These are phyloP conservation scores for Aphaenogaster rudis DNA, from an alignment of 1,140 invertebrate genomes.

Conservation along the genomic window DNA sequence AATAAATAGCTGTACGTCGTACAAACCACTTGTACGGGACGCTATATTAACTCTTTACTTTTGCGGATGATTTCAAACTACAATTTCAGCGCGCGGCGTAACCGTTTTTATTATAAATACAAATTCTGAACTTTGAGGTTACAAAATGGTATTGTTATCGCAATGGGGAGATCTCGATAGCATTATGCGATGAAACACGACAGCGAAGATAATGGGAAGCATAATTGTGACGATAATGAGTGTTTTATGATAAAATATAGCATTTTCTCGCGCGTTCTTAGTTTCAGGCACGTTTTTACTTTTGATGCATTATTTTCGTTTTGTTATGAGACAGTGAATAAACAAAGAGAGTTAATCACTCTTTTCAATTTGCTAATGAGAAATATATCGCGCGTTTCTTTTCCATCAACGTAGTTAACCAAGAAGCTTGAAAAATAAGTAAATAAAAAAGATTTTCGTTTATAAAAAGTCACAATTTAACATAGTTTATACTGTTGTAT, in stretches of 20 bases:
- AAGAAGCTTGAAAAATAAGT: background rate
- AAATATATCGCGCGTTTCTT: background rate
- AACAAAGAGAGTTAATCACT: background rate
- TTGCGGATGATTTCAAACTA: slow-evolving; percentile 34
- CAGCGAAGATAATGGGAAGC: slow-evolving; percentile 29
- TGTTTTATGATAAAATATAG: slow-evolving; percentile 7
- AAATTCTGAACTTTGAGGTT: slow-evolving; percentile 37
- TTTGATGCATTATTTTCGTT: slow-evolving; percentile 9
- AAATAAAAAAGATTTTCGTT: background rate
- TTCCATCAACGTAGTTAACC: background rate
- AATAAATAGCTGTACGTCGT: slow-evolving; percentile 28
- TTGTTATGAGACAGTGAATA: background rate
- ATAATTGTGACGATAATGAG: slow-evolving; percentile 63
- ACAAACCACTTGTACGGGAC: background rate
- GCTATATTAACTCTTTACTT: background rate
- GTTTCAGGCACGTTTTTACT: background rate
- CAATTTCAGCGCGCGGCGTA: background rate
- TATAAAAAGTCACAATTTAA: background rate
- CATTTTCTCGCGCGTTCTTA: background rate
- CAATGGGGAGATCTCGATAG: slow-evolving; percentile 27
- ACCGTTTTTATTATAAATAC: slow-evolving; percentile 57
- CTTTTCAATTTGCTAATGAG: background rate
- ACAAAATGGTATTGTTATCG: slow-evolving; percentile 60
- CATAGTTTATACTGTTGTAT: background rate
- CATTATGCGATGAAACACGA: slow-evolving; percentile 40